Evolutionary conservation across 2,797 vertebrate species (phyloP).

Genomic region (Phalloptychus januarius): DNA sequence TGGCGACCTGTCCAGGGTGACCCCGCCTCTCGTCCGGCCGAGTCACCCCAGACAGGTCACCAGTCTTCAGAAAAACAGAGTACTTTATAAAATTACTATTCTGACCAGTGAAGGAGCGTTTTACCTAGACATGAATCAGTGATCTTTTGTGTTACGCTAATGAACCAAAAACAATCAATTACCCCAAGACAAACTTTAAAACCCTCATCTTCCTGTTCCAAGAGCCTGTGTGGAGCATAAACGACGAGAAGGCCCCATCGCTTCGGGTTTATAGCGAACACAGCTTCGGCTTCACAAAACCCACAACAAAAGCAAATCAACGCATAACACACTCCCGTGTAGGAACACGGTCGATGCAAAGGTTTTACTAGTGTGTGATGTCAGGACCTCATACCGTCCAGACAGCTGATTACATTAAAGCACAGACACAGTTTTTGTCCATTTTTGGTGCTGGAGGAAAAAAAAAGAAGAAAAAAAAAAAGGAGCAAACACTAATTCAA

Average conservation of each 20-base stretch:
- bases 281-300: constrained; percentile 59
- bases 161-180: constrained; percentile 58
- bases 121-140: constrained; percentile 27
- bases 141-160: constrained; percentile 43
- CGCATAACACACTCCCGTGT: constrained; percentile 59
- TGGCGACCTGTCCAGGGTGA: too few relatives aligned
- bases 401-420: constrained; percentile 71
- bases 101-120: neutral
- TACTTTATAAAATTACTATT: neutral
- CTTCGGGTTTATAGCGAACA: constrained; percentile 63
- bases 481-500: constrained; percentile 72
- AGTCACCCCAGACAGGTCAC: too few relatives aligned
- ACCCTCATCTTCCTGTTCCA: constrained; percentile 47
- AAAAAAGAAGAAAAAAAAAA: constrained; percentile 69
- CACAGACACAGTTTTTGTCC: constrained; percentile 72
- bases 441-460: constrained; percentile 78
- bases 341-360: constrained; percentile 47
- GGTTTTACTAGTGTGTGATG: constrained; percentile 59
- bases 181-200: constrained; percentile 59
- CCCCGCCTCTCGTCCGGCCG: too few relatives aligned
- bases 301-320: constrained; percentile 72
- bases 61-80: neutral
- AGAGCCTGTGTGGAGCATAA: constrained; percentile 48
- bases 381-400: constrained; percentile 60
- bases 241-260: constrained; percentile 51